Evolutionary conservation across 2,113 vertebrate species (phyloP).

Genomic region (Bambusicola thoracicus): DNA sequence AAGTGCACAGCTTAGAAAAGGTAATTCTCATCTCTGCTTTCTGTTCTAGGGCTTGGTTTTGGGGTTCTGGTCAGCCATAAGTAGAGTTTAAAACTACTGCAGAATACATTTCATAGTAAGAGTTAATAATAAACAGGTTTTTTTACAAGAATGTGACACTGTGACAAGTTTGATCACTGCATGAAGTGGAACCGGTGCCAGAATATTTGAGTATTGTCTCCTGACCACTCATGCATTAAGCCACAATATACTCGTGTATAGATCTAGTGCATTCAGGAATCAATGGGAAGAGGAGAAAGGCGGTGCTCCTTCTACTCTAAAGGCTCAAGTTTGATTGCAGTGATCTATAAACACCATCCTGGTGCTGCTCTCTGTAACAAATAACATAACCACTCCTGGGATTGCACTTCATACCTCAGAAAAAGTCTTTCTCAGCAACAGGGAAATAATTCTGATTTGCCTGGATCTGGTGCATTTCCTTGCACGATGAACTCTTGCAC

Average conservation of each 20-base stretch:
- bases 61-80: not conserved
- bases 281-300: not conserved
- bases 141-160: not conserved
- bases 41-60: not conserved
- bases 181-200: not conserved
- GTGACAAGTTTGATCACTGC: not conserved
- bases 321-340: not conserved
- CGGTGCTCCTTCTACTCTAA: not conserved
- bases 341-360: not conserved
- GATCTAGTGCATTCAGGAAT: not conserved
- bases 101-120: not conserved
- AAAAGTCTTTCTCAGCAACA: not conserved
- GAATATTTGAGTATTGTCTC: not conserved
- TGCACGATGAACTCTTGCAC: not conserved
- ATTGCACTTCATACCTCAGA: not conserved
- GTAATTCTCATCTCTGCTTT: not conserved
- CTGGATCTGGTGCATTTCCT: not conserved
- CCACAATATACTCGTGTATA: not conserved
- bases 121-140: accelerated
- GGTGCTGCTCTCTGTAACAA: not conserved
- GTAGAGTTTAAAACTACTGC: not conserved
- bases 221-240: conserved; percentile 6
- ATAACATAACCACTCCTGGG: not conserved
- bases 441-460: not conserved
- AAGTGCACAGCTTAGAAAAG: not conserved